phyloP scores from a whole-genome alignment of 2,797 vertebrate species.

The Geotrypetes seraphini region DNA sequence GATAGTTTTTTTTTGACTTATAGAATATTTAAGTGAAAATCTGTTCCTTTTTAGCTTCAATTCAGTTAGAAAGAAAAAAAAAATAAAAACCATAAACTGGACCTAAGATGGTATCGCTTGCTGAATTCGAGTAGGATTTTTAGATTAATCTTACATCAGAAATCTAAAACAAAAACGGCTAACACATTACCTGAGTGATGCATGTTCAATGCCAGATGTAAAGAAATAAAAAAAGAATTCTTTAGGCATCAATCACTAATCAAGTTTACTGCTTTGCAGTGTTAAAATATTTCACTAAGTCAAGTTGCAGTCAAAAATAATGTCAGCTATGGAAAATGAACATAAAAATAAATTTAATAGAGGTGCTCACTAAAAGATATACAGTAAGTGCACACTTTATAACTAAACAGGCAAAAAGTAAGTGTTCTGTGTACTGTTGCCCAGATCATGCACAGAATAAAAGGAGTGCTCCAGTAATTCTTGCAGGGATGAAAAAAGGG shows the following conservation, averaged over 20 bases:
- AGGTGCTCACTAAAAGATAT: conserved; percentile 82
- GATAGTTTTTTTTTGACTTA: too few relatives aligned
- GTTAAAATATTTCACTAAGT: conserved; percentile 61
- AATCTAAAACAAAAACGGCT: conserved; percentile 27
- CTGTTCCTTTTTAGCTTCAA: conserved; percentile 10
- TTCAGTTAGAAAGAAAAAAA: conserved; percentile 6
- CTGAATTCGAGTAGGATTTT: conserved; percentile 32
- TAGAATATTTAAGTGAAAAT: too few relatives aligned
- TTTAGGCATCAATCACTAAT: conserved; percentile 59
- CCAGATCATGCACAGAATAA: conserved; percentile 71
- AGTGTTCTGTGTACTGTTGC: conserved; percentile 54
- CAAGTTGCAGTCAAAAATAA: conserved; percentile 58
- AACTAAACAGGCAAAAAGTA: conserved; percentile 64
- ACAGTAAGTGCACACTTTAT: conserved; percentile 88
- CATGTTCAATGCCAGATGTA: conserved; percentile 8
- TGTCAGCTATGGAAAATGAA: conserved; percentile 64
- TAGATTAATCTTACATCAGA: conserved; percentile 43
- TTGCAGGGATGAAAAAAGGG: conserved; percentile 43
- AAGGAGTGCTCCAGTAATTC: conserved; percentile 40
- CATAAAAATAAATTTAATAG: conserved; percentile 68
- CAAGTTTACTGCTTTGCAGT: conserved; percentile 54
- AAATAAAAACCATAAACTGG: conserved; percentile 5
- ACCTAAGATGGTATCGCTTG: conserved; percentile 30
- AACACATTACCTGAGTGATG: too few relatives aligned
- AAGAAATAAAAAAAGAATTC: conserved; percentile 37